phyloP scores from a whole-genome alignment of 1,140 invertebrate genomes.

The Drosophila navojoa region DNA sequence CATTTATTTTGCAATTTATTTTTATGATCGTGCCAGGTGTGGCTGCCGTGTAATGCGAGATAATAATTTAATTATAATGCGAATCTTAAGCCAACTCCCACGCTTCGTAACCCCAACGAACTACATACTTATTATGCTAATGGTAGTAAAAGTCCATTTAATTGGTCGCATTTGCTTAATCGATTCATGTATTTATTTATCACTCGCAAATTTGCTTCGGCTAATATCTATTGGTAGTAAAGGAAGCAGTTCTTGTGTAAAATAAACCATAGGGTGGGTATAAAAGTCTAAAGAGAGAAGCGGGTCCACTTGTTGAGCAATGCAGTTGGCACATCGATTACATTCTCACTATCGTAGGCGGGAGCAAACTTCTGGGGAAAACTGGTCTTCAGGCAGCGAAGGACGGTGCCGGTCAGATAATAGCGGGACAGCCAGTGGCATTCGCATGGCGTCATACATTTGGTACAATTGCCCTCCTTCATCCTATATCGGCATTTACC shows the following conservation, averaged over 20 bases:
- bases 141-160: no score
- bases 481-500: slow-evolving; percentile 20
- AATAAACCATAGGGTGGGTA: neutral
- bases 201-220: no score
- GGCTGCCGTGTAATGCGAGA: slow-evolving; percentile 13
- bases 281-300: slow-evolving; percentile 49
- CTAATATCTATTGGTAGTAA: neutral
- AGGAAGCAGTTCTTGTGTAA: neutral
- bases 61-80: no score
- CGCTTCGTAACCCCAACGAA: no score
- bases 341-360: slow-evolving; percentile 42
- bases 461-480: slow-evolving; percentile 33
- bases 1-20: slow-evolving; percentile 56
- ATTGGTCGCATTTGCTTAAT: no score
- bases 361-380: slow-evolving; percentile 71
- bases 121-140: no score
- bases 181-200: no score
- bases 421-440: slow-evolving; percentile 63
- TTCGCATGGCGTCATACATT: slow-evolving; percentile 66
- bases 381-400: slow-evolving; percentile 51
- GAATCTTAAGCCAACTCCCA: no score
- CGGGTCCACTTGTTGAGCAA: slow-evolving; percentile 61
- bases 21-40: slow-evolving; percentile 58
- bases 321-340: slow-evolving; percentile 22
- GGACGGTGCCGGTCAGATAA: slow-evolving; percentile 67